Conservation (phyloP, 1,140 invertebrate genomes). For the Maniola jurtina region DNA sequence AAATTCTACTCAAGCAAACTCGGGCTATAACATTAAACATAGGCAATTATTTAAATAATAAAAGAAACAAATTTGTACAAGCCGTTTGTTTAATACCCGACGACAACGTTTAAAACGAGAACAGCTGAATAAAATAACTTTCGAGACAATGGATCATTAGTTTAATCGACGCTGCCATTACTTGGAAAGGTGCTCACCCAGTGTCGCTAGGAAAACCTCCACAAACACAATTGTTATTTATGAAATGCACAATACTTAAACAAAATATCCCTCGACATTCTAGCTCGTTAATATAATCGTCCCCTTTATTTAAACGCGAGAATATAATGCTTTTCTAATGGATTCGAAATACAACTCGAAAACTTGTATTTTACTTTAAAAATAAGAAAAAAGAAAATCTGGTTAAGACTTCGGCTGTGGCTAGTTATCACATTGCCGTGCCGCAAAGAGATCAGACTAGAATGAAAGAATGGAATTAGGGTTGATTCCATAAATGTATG, state of each 20-base stretch:
- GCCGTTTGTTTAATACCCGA: background rate
- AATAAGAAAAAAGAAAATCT: too few relatives aligned
- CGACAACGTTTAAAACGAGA: background rate
- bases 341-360: too few relatives aligned
- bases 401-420: too few relatives aligned
- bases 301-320: background rate
- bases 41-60: background rate
- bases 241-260: conserved; percentile 12
- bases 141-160: conserved; percentile 12
- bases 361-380: too few relatives aligned
- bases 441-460: too few relatives aligned
- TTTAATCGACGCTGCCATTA: conserved; percentile 6
- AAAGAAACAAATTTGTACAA: background rate
- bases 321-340: background rate
- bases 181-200: conserved; percentile 6
- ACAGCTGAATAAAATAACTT: conserved; percentile 1
- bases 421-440: too few relatives aligned
- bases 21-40: background rate
- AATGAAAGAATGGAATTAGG: too few relatives aligned
- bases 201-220: background rate
- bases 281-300: conserved; percentile 5
- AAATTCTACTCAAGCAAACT: too few relatives aligned
- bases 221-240: conserved; percentile 7
- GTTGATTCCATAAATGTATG: too few relatives aligned
- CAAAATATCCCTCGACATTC: background rate